Evolutionary conservation across 2,113 vertebrate species (phyloP).

Genomic region (Marmota flaviventris): DNA sequence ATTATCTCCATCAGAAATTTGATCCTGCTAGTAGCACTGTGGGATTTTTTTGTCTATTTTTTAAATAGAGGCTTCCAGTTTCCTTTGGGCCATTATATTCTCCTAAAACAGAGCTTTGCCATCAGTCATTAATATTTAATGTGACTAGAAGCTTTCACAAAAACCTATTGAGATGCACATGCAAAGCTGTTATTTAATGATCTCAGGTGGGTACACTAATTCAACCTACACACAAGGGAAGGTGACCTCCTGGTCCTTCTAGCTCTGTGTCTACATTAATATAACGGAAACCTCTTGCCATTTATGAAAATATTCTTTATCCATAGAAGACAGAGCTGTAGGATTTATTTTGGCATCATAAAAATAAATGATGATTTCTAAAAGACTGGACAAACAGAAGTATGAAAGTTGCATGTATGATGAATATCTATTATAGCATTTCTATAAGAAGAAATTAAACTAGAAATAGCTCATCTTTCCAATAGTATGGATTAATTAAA

Average conservation of each 20-base stretch:
- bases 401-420: constrained; percentile 45
- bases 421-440: constrained; percentile 22
- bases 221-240: constrained; percentile 59
- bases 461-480: constrained; percentile 30
- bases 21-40: constrained; percentile 50
- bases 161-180: constrained; percentile 68
- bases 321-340: background rate
- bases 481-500: constrained; percentile 52
- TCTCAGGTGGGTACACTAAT: constrained; percentile 61
- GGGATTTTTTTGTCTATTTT: background rate
- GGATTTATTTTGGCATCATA: constrained; percentile 53
- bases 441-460: constrained; percentile 47
- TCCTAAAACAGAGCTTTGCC: constrained; percentile 62
- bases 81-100: constrained; percentile 71
- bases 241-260: constrained; percentile 55
- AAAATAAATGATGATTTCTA: constrained; percentile 67
- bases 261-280: constrained; percentile 65
- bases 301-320: constrained; percentile 51
- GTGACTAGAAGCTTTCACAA: constrained; percentile 72
- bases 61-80: constrained; percentile 55
- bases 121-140: constrained; percentile 77
- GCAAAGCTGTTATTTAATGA: constrained; percentile 73
- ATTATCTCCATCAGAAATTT: constrained; percentile 69
- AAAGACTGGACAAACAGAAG: constrained; percentile 33
- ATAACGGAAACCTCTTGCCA: constrained; percentile 47